A percentile compares a stretch with the other conserved stretches of the same genome.
These are phyloP conservation scores for Pogonocherus hispidulus DNA, from an alignment of 2,888 invertebrate genomes.

Conservation along the genomic window DNA sequence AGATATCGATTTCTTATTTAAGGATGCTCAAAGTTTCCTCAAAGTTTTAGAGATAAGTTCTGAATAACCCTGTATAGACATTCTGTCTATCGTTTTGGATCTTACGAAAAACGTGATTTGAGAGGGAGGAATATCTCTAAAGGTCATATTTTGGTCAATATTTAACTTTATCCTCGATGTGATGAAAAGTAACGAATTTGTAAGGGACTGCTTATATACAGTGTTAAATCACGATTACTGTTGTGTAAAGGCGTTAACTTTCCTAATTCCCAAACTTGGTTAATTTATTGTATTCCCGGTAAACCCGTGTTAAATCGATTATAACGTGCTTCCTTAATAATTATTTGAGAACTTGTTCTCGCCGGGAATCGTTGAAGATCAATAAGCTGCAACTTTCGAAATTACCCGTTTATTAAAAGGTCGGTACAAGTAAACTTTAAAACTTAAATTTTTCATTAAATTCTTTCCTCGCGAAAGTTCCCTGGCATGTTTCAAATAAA, in stretches of 20 bases:
- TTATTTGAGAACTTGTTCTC: slow-evolving; percentile 31
- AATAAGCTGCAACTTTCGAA: slow-evolving; percentile 14
- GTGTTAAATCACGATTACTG: slow-evolving; percentile 43
- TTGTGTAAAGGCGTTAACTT: slow-evolving; percentile 44
- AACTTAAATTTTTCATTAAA: neutral
- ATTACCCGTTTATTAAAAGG: slow-evolving; percentile 16
- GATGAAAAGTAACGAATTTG: too few species aligned
- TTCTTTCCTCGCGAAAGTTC: neutral
- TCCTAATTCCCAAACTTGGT: slow-evolving; percentile 44
- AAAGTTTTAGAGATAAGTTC: too few species aligned
- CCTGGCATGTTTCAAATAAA: neutral
- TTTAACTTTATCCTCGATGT: neutral
- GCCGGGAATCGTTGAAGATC: slow-evolving; percentile 13
- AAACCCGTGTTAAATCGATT: slow-evolving; percentile 41
- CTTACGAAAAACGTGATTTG: too few species aligned
- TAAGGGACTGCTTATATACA: slow-evolving; percentile 33
- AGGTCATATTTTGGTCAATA: too few species aligned
- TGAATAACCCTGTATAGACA: too few species aligned
- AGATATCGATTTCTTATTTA: too few species aligned
- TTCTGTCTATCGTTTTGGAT: too few species aligned
- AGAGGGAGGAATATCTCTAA: too few species aligned
- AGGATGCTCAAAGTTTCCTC: too few species aligned
- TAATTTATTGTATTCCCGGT: slow-evolving; percentile 45
- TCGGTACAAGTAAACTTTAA: neutral
- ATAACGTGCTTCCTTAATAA: slow-evolving; percentile 37